Conservation (phyloP, 2,888 invertebrate genomes). For the Philhelius pedissequus region DNA sequence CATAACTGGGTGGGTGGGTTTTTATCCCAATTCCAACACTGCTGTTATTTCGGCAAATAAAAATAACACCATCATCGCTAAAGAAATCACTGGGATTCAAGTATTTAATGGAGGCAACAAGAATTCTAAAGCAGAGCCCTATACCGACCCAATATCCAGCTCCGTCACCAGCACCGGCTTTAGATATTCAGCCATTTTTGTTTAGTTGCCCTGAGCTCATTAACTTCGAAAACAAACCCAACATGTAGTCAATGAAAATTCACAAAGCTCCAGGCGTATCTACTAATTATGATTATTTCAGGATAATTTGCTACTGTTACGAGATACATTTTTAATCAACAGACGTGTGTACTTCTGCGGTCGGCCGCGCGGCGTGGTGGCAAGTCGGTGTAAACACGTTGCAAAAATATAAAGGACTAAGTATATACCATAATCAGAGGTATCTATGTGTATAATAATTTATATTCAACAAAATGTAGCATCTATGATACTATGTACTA, state of each 20-base stretch:
- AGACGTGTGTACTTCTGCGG: slow-evolving; percentile 60
- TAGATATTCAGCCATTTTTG: not conserved
- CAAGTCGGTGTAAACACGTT: slow-evolving; percentile 61
- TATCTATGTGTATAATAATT: not conserved
- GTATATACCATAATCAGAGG: too few species aligned
- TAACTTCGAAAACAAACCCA: slow-evolving; percentile 51
- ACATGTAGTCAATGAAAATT: slow-evolving; percentile 59
- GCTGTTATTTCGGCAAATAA: not conserved
- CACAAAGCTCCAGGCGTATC: slow-evolving; percentile 57
- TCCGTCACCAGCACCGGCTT: not conserved
- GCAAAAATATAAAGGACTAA: slow-evolving; percentile 39
- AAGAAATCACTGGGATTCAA: slow-evolving; percentile 15
- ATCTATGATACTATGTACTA: slow-evolving; percentile 45
- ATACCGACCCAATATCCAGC: not conserved
- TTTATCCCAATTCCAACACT: not conserved
- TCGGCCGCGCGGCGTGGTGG: too few species aligned
- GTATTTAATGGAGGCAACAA: not conserved
- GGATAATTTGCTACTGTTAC: slow-evolving; percentile 67
- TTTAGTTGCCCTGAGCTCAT: slow-evolving; percentile 51
- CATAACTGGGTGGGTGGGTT: not conserved
- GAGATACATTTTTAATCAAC: slow-evolving; percentile 69
- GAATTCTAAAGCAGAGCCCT: not conserved
- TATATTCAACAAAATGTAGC: not conserved
- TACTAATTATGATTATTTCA: slow-evolving; percentile 68
- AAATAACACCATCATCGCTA: slow-evolving; percentile 22